A percentile compares a stretch with the other conserved stretches of the same genome.
Conservation (phyloP, 2,888 invertebrate species). For the Protonemura montana region DNA sequence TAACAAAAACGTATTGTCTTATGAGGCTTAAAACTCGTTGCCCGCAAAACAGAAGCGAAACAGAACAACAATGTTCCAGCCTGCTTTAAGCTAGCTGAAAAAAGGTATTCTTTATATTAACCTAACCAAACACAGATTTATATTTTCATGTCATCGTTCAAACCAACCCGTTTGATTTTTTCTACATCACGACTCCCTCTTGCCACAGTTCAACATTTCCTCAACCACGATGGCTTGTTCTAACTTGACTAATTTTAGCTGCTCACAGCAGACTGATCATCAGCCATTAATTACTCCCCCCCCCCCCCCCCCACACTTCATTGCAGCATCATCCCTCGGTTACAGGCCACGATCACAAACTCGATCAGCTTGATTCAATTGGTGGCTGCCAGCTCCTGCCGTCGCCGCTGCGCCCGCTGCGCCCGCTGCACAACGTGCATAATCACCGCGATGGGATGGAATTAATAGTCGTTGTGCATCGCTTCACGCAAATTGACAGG, state of each 20-base stretch:
- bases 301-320: slow-evolving; percentile 30
- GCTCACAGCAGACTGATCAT: slow-evolving; percentile 44
- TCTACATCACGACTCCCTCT: too few species aligned
- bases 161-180: too few species aligned
- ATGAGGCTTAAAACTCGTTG: too few species aligned
- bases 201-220: not conserved
- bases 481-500: slow-evolving; percentile 18
- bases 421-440: not conserved
- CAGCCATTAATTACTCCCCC: slow-evolving; percentile 46
- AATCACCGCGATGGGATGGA: not conserved
- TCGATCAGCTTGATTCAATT: slow-evolving; percentile 49
- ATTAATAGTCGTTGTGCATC: slow-evolving; percentile 15
- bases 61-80: too few species aligned
- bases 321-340: slow-evolving; percentile 38
- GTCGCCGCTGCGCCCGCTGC: slow-evolving; percentile 15
- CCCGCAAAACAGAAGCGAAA: too few species aligned
- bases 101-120: too few species aligned
- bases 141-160: too few species aligned
- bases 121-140: too few species aligned
- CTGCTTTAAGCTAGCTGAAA: too few species aligned
- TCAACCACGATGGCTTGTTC: not conserved
- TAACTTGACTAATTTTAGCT: slow-evolving; percentile 19
- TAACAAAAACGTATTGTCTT: too few species aligned
- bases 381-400: slow-evolving; percentile 41
- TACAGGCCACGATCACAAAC: slow-evolving; percentile 41